phyloP scores from a whole-genome alignment of 2,113 vertebrate genomes.

The Oxyruncus cristatus region DNA sequence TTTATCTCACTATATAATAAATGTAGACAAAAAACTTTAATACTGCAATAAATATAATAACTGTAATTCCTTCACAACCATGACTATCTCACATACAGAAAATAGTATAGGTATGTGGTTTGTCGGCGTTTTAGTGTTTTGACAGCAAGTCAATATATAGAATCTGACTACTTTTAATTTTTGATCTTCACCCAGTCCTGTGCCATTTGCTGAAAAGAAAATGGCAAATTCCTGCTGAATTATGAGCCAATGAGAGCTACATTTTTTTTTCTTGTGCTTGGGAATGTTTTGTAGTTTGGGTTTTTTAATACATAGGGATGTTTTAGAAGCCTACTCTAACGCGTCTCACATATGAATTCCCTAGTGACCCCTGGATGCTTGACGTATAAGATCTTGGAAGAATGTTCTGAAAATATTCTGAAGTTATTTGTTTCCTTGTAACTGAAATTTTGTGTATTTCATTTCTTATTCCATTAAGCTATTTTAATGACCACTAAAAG shows the following conservation, averaged over 20 bases:
- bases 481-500: neutral
- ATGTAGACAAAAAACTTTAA: neutral
- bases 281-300: rapidly evolving
- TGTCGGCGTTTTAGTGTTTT: neutral
- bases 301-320: neutral
- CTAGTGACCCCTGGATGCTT: neutral
- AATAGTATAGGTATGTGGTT: neutral
- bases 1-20: neutral
- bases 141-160: neutral
- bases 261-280: neutral
- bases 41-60: neutral
- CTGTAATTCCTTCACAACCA: neutral
- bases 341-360: neutral
- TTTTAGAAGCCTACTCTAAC: neutral
- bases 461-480: neutral
- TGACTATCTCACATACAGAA: neutral
- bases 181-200: neutral
- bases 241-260: neutral
- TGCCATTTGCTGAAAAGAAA: neutral
- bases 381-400: neutral
- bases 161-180: neutral
- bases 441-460: neutral
- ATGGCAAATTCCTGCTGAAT: neutral
- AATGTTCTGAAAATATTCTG: neutral
- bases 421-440: neutral